These are phyloP conservation scores for Daboia siamensis DNA, from an alignment of 2,113 vertebrate species.

Conservation along the genomic window DNA sequence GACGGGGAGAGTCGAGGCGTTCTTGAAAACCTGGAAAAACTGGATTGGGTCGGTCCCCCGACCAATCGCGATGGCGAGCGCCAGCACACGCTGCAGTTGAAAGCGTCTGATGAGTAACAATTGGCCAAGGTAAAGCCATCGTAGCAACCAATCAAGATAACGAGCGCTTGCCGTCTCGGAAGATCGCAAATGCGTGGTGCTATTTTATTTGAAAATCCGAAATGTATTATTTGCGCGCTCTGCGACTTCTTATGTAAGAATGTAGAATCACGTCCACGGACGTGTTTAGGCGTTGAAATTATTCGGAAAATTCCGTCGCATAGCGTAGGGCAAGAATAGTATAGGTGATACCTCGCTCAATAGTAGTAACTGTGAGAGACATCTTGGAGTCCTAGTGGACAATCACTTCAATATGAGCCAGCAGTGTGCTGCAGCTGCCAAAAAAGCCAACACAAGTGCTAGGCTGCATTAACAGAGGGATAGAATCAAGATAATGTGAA, in stretches of 20 bases:
- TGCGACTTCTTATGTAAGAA: neutral
- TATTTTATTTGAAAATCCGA: neutral
- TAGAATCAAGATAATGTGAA: too few relatives aligned
- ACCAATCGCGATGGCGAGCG: neutral
- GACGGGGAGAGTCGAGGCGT: neutral
- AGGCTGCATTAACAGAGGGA: too few relatives aligned
- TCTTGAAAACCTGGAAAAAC: neutral
- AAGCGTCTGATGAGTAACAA: neutral
- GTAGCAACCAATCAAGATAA: neutral
- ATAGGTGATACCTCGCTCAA: too few relatives aligned
- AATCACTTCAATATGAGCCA: too few relatives aligned
- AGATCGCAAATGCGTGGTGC: too few relatives aligned
- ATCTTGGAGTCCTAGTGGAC: too few relatives aligned
- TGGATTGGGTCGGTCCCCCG: neutral
- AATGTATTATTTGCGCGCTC: neutral
- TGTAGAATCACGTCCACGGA: neutral
- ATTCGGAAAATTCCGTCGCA: neutral
- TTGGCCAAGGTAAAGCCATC: neutral
- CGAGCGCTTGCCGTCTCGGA: neutral
- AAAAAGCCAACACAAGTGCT: too few relatives aligned
- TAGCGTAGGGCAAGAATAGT: neutral
- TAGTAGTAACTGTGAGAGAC: too few relatives aligned
- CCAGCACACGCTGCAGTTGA: rapidly evolving
- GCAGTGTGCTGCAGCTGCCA: too few relatives aligned
- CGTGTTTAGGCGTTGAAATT: neutral